Percentiles rank a stretch among this genome's conserved stretches.
These are phyloP conservation scores for Epistrophe grossulariae DNA, from an alignment of 2,888 invertebrate genomes.

Conservation along the genomic window DNA sequence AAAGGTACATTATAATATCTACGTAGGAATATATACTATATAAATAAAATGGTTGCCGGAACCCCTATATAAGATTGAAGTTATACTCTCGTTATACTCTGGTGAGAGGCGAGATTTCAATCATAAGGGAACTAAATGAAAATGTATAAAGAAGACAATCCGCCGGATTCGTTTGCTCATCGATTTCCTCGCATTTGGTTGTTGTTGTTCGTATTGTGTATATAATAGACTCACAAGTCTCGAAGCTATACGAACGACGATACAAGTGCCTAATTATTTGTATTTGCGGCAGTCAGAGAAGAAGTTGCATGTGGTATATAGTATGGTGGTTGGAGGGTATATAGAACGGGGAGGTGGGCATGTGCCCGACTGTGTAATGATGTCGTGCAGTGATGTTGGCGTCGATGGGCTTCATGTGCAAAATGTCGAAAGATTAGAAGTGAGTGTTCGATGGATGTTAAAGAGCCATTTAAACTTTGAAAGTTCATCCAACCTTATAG, in stretches of 20 bases:
- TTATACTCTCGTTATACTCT: background rate
- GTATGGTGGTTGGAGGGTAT: background rate
- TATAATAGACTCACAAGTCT: slow-evolving; percentile 18
- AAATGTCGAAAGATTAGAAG: slow-evolving; percentile 74
- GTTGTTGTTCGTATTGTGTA: background rate
- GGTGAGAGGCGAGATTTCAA: slow-evolving; percentile 11
- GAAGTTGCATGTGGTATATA: background rate
- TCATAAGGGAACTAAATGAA: slow-evolving; percentile 8
- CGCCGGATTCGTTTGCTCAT: slow-evolving; percentile 50
- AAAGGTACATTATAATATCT: background rate
- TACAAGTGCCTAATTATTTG: slow-evolving; percentile 63
- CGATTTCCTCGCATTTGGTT: slow-evolving; percentile 46
- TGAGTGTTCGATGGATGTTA: slow-evolving; percentile 66
- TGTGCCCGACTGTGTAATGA: slow-evolving; percentile 56
- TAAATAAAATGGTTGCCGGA: slow-evolving; percentile 60
- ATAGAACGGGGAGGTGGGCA: background rate
- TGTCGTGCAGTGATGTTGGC: slow-evolving; percentile 75
- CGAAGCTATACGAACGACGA: slow-evolving; percentile 8
- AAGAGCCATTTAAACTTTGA: slow-evolving; percentile 69
- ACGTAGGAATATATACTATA: background rate
- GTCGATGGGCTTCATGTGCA: slow-evolving; percentile 71
- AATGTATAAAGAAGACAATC: slow-evolving; percentile 40
- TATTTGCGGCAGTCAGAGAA: slow-evolving; percentile 25
- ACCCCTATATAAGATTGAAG: slow-evolving; percentile 29
- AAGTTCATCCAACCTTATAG: slow-evolving; percentile 71